Evolutionary conservation across 92 coral and sea anemone species (phyloP), one percentile per base, ranked within the genome.

Genomic region (Parazoanthus swiftii): DNA sequence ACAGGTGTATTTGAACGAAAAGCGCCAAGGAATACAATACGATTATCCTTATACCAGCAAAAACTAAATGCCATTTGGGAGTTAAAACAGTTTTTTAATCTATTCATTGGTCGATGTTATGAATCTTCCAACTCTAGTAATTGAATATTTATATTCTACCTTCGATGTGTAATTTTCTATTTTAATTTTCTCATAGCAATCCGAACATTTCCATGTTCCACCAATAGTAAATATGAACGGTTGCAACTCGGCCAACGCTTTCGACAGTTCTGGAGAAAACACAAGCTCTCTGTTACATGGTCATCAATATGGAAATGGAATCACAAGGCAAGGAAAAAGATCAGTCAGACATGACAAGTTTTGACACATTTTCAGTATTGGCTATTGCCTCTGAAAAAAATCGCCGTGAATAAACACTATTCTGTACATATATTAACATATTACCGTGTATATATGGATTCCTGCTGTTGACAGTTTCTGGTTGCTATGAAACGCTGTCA

Each of bases 1-100:
- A 50, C 86, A 82, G 86, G 86, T 82, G 86, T 66, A 44, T 81
- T 33, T 35, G 16, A 18, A 48, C 59, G 15, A 81, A 58, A 75
- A 8, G 38, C 23, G 29, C 79, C 54, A 29, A 11, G 18, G 13
- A n/a, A 46, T 51, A 75, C 38, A 46, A 29, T 79, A 50, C 37
- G 8, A 26, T 72, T 26, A 72, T 58, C n/a, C 80, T 2, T 29
- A 38, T 25, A 76, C 36, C 51, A 65, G 23, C 11, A 20, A 8
- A 39, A 59, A 39, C 51, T 81, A 38, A 82, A 39, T 35, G 13
- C 71, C 37, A 15, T n/a, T 7, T 25, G 26, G 86, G 16, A 48
- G 21, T n/a, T 10, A 39, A 44, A 15, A 82, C 25, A 42, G 37
- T 21, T 11, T 35, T 82, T 29, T 36, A 20, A 20, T 82, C 66